Evolutionary conservation across 2,888 invertebrate genomes (phyloP).

Genomic region (Boloria selene): DNA sequence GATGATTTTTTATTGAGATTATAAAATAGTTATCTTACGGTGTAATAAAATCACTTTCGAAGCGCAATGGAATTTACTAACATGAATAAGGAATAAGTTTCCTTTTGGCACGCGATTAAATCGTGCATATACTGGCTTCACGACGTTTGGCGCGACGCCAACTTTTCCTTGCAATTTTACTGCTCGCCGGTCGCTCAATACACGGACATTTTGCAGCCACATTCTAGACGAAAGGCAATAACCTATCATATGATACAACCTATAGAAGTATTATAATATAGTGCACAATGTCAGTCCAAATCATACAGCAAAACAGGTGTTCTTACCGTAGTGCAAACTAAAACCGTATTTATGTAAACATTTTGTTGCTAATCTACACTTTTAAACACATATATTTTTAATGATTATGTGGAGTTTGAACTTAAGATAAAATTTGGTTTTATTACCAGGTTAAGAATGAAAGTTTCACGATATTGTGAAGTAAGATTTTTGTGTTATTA

Average conservation of each 20-base stretch:
- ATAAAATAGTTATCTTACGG: slow-evolving; percentile 22
- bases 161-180: slow-evolving; percentile 73
- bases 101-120: slow-evolving; percentile 65
- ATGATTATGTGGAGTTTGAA: too few relatives aligned
- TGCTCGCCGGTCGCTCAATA: slow-evolving; percentile 55
- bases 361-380: too few relatives aligned
- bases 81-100: slow-evolving; percentile 68
- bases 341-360: too few relatives aligned
- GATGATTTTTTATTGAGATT: slow-evolving; percentile 28
- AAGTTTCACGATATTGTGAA: too few relatives aligned
- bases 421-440: too few relatives aligned
- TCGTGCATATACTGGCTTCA: slow-evolving; percentile 48
- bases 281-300: too few relatives aligned
- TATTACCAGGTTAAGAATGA: too few relatives aligned
- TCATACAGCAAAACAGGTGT: too few relatives aligned
- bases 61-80: slow-evolving; percentile 33
- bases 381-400: too few relatives aligned
- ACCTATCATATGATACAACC: slow-evolving; percentile 61
- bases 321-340: too few relatives aligned
- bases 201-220: slow-evolving; percentile 64
- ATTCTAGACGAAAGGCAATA: slow-evolving; percentile 70
- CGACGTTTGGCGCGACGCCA: slow-evolving; percentile 63
- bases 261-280: slow-evolving; percentile 31
- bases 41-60: slow-evolving; percentile 36
- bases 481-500: too few relatives aligned